Percentiles rank a stretch among this genome's conserved stretches.
phyloP scores from a whole-genome alignment of 2,888 invertebrate species.

The Coleophora flavipennella region DNA sequence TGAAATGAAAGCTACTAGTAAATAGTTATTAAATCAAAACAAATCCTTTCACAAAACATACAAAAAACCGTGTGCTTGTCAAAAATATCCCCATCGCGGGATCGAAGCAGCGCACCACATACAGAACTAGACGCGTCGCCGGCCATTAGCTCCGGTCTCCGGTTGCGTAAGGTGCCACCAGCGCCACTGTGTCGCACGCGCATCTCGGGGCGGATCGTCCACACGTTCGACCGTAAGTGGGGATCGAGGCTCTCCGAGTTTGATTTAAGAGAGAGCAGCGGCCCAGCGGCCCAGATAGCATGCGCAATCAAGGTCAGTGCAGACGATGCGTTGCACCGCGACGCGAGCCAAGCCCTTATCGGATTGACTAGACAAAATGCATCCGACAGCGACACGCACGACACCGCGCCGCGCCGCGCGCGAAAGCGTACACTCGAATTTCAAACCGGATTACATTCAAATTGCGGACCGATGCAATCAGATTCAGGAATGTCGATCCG shows the following conservation, averaged over 20 bases:
- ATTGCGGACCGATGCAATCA: slow-evolving; percentile 10
- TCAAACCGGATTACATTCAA: slow-evolving; percentile 8
- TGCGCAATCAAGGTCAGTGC: slow-evolving; percentile 61
- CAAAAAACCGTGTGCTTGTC: slow-evolving; percentile 18
- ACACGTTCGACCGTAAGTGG: slow-evolving; percentile 45
- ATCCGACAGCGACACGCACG: slow-evolving; percentile 5
- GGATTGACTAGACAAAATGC: slow-evolving; percentile 27
- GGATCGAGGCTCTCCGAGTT: slow-evolving; percentile 65
- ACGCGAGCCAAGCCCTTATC: slow-evolving; percentile 29
- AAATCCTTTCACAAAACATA: slow-evolving; percentile 36
- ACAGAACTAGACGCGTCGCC: slow-evolving; percentile 35
- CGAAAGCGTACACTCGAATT: not conserved
- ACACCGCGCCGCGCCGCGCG: not conserved
- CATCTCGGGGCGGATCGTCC: slow-evolving; percentile 46
- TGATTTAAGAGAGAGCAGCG: slow-evolving; percentile 68
- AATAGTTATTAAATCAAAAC: slow-evolving; percentile 21
- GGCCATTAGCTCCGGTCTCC: slow-evolving; percentile 42
- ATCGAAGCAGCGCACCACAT: slow-evolving; percentile 29
- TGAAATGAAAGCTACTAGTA: slow-evolving; percentile 7
- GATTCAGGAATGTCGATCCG: not conserved
- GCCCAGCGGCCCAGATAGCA: slow-evolving; percentile 55
- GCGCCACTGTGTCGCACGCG: slow-evolving; percentile 24
- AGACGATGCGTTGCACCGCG: slow-evolving; percentile 41
- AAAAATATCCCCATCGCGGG: slow-evolving; percentile 28
- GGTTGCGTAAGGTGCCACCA: slow-evolving; percentile 53